Evolutionary conservation across 2,888 invertebrate species (phyloP).

Genomic region (Drosophila nr. fundita): DNA sequence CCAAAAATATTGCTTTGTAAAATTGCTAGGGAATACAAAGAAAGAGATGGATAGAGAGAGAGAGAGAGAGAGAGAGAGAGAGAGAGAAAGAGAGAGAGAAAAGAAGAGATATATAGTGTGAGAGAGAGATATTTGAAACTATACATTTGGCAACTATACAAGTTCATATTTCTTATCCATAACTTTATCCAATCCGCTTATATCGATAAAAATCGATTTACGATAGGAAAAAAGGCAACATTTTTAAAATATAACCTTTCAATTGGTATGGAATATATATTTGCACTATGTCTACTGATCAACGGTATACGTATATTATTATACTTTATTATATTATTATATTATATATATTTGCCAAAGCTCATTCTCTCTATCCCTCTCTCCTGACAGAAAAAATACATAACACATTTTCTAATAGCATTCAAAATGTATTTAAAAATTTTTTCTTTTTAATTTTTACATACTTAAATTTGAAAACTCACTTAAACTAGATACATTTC

Average conservation of each 20-base stretch:
- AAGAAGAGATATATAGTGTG: background rate
- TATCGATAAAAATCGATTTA: background rate
- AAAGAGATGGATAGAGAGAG: background rate
- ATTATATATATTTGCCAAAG: background rate
- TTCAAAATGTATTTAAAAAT: too few relatives aligned
- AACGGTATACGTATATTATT: too few relatives aligned
- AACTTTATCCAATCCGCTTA: background rate
- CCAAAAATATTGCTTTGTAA: background rate
- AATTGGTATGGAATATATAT: background rate
- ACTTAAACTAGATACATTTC: background rate
- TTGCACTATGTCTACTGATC: background rate
- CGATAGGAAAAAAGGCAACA: background rate
- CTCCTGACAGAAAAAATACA: too few relatives aligned
- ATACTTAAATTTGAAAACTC: background rate
- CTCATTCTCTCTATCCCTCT: too few relatives aligned
- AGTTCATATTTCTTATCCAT: background rate
- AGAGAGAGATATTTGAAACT: background rate
- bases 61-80: background rate
- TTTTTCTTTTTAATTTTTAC: too few relatives aligned
- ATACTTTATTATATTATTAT: too few relatives aligned
- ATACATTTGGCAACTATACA: background rate
- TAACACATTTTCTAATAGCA: too few relatives aligned
- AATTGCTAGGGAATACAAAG: background rate
- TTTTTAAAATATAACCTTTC: background rate
- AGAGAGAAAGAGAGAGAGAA: background rate